phyloP scores from a whole-genome alignment of 1,140 invertebrate species.

The Gerris buenoi region DNA sequence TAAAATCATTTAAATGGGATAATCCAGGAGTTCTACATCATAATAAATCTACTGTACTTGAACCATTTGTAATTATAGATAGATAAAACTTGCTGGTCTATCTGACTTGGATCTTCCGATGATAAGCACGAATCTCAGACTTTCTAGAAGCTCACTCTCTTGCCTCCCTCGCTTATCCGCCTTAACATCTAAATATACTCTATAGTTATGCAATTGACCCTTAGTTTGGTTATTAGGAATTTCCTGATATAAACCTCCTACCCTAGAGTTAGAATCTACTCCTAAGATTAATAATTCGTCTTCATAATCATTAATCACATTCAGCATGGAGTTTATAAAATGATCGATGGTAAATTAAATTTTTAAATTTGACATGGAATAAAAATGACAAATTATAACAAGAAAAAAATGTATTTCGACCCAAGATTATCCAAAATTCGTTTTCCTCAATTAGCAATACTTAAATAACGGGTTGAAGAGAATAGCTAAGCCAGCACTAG shows the following conservation, averaged over 20 bases:
- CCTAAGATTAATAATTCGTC: not conserved
- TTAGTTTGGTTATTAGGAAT: not conserved
- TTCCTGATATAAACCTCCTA: not conserved
- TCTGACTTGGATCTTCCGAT: not conserved
- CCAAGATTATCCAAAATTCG: no score
- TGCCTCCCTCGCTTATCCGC: not conserved
- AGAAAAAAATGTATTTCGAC: no score
- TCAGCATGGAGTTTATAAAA: not conserved
- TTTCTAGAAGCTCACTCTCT: not conserved
- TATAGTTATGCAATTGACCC: not conserved
- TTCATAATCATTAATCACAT: not conserved
- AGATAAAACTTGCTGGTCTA: not conserved
- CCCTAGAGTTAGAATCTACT: not conserved
- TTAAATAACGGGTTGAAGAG: no score
- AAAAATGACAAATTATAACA: no score
- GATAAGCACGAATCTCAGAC: not conserved
- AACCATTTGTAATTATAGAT: not conserved
- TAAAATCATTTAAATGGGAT: not conserved
- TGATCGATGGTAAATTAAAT: not conserved
- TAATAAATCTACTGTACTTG: conserved; percentile 2
- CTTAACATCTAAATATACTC: not conserved
- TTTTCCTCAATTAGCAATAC: no score
- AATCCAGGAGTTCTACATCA: conserved; percentile 1
- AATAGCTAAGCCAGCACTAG: no score
- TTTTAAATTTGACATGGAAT: not conserved